phyloP scores from a whole-genome alignment of 2,113 vertebrate genomes.

The Cygnus buccinator region DNA sequence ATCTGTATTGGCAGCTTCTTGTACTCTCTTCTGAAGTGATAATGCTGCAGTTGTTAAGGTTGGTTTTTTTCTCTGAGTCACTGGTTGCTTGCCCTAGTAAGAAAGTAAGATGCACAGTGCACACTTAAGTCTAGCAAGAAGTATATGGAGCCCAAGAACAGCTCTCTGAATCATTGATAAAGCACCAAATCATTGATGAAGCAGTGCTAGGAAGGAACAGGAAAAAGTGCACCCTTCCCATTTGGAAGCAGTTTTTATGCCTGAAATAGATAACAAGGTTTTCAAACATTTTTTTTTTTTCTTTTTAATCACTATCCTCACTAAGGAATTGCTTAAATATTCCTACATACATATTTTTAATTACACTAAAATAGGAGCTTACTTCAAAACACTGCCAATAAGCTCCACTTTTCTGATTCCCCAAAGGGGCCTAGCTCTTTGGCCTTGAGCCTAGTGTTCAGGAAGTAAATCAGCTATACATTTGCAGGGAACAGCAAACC shows the following conservation, averaged over 20 bases:
- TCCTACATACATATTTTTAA: background rate
- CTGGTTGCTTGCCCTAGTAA: slow-evolving; percentile 30
- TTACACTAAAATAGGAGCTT: background rate
- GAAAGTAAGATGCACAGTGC: background rate
- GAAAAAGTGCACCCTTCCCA: background rate
- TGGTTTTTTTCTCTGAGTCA: slow-evolving; percentile 13
- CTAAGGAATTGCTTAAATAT: background rate
- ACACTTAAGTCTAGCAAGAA: background rate
- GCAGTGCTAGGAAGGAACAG: background rate
- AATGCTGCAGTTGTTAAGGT: slow-evolving; percentile 32
- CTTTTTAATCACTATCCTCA: background rate
- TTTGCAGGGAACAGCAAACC: background rate
- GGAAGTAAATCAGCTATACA: background rate
- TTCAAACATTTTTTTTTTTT: background rate
- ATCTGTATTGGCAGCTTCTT: background rate
- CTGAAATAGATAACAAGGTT: background rate
- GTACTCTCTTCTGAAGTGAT: slow-evolving; percentile 35
- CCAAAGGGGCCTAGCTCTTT: background rate
- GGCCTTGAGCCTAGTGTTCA: background rate
- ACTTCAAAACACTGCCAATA: background rate
- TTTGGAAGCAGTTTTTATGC: background rate
- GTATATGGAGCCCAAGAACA: background rate
- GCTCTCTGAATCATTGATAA: background rate
- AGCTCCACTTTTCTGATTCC: background rate
- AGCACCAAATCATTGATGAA: background rate